Evolutionary conservation across 1,140 invertebrate genomes (phyloP).

Genomic region (Drosophila pallidifrons): DNA sequence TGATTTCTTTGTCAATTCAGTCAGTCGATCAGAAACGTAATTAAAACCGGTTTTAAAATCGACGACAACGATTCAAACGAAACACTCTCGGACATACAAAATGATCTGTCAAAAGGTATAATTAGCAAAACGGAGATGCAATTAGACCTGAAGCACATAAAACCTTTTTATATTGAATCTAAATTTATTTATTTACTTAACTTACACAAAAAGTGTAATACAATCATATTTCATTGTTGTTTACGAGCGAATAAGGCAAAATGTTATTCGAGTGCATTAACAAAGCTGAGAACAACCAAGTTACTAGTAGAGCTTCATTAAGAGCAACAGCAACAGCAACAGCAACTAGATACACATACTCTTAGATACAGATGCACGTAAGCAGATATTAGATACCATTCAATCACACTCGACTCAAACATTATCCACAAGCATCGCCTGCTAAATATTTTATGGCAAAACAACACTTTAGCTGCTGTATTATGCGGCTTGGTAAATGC

Average conservation of each 20-base stretch:
- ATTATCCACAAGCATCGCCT: constrained; percentile 38
- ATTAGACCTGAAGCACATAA: constrained; percentile 30
- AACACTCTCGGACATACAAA: constrained; percentile 35
- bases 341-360: neutral
- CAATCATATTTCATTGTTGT: neutral
- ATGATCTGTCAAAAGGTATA: constrained; percentile 46
- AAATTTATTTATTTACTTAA: neutral
- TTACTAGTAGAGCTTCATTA: neutral
- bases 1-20: constrained; percentile 1
- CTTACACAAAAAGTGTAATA: neutral
- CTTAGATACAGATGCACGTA: constrained; percentile 1
- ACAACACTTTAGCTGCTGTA: constrained; percentile 64
- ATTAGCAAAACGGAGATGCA: constrained; percentile 48
- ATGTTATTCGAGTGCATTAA: neutral
- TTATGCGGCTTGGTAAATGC: constrained; percentile 64
- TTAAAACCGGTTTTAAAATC: constrained; percentile 58
- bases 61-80: constrained; percentile 12
- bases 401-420: constrained; percentile 12
- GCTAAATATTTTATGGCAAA: constrained; percentile 62
- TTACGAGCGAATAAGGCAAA: neutral
- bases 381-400: constrained; percentile 21
- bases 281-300: neutral
- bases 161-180: neutral
- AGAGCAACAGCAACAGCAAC: neutral
- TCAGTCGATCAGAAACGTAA: constrained; percentile 57